Base-by-base conservation (phyloP, 2,797 vertebrate species). In the Galagoides demidoff region DNA sequence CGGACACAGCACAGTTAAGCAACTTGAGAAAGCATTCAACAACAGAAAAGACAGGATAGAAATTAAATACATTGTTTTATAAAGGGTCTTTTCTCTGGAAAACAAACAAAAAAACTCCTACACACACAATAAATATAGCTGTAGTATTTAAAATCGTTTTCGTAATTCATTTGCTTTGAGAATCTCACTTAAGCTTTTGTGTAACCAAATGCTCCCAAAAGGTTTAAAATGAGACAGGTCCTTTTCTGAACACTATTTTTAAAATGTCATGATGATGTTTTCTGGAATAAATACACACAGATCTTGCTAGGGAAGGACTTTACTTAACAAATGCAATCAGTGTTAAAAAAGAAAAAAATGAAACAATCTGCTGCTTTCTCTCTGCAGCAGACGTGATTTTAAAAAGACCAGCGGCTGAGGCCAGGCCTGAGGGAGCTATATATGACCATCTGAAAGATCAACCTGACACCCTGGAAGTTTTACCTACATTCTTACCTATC, bases 331-430 rank as follows among this genome's bases (percentile, higher is more conserved):
- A 49, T 49, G 45, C 10, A 49, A 49, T 49, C 45, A 12, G 45
- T 49, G 45, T 49, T 49, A 49, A 49, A 49, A 49, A 13, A 49
- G 45, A 13, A 49, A 49, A 49, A 49, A 49, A 49, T 12, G 45
- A 92, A 96, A 45, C 31, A 14, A 20, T 66, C 57, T 70, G 55
- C 19, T 73, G 55, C 19, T 73, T 97, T 84, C 74, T 43, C 57
- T 82, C 61, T 76, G 20, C 19, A 73, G 31, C 25, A 83, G 16
- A 88, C 16, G 34, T 68, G 49, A 45, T 78, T 78, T 20, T 27
- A 82, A 55, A 55, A 85, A 8, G 19, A 34, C 16, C 12, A 61
- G 16, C 8, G 34, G 34, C 31, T 68, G 9, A 91, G 7, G 49
- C 27, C 43, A 76, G 43, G n/a, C 73, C 16, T 43, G 7, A 43